These are phyloP conservation scores for Ctenochaetus hawaiiensis DNA, from an alignment of 2,797 vertebrate species.

Conservation along the genomic window DNA sequence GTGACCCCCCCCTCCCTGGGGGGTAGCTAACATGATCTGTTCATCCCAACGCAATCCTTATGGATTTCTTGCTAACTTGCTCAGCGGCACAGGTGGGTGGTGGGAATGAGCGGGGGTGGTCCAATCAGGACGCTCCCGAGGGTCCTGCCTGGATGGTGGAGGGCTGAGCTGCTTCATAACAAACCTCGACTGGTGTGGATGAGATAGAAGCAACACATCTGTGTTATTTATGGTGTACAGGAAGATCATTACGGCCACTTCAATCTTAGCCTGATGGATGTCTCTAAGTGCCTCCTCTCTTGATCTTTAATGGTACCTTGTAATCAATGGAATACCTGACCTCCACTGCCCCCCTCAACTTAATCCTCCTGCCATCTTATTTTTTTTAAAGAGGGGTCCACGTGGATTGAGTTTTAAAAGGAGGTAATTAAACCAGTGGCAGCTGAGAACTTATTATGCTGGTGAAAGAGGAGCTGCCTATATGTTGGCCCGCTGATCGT, in stretches of 20 bases:
- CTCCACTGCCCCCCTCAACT: slow-evolving; percentile 70
- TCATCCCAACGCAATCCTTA: slow-evolving; percentile 56
- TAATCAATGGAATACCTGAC: slow-evolving; percentile 86
- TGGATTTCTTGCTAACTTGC: slow-evolving; percentile 62
- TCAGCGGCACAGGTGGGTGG: slow-evolving; percentile 48
- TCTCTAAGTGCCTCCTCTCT: slow-evolving; percentile 87
- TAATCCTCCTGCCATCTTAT: slow-evolving; percentile 77
- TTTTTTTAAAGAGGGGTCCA: slow-evolving; percentile 87
- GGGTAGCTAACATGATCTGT: slow-evolving; percentile 57
- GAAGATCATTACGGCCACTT: slow-evolving; percentile 94
- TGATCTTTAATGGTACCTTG: slow-evolving; percentile 83
- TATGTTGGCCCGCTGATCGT: slow-evolving; percentile 83
- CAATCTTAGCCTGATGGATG: slow-evolving; percentile 92
- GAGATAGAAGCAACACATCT: slow-evolving; percentile 86
- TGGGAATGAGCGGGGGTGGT: slow-evolving; percentile 17
- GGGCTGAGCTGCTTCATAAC: slow-evolving; percentile 50
- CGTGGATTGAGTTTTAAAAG: slow-evolving; percentile 92
- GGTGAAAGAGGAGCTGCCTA: slow-evolving; percentile 85
- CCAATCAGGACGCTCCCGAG: slow-evolving; percentile 27
- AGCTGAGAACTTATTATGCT: slow-evolving; percentile 89
- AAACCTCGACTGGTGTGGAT: slow-evolving; percentile 48
- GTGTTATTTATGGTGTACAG: slow-evolving; percentile 94
- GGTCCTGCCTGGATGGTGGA: slow-evolving; percentile 29
- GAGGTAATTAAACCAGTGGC: slow-evolving; percentile 93
- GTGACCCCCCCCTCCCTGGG: slow-evolving; percentile 49